Conservation (phyloP, 2,797 vertebrate genomes). For the Euphonia xanthogaster region DNA sequence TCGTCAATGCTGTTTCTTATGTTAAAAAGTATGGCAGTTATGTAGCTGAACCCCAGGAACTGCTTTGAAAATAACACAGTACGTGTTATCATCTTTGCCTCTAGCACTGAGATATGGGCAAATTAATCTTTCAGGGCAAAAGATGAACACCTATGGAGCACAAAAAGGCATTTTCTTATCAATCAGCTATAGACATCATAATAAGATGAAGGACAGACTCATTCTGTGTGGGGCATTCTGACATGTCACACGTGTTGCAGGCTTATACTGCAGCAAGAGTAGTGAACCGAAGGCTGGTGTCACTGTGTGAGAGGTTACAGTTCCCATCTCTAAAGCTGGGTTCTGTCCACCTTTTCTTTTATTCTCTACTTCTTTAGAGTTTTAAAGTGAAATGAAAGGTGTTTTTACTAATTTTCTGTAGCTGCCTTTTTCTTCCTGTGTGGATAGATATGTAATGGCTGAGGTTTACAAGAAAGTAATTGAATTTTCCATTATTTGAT, state of each 20-base stretch:
- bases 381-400: neutral
- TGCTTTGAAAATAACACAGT: neutral
- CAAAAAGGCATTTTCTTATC: neutral
- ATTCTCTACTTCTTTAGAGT: neutral
- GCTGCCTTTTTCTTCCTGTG: rapidly evolving
- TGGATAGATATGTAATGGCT: neutral
- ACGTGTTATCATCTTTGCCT: neutral
- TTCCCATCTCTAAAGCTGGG: neutral
- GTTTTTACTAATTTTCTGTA: neutral
- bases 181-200: neutral
- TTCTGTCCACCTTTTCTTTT: neutral
- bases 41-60: neutral
- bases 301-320: neutral
- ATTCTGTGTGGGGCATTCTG: neutral
- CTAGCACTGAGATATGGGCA: neutral
- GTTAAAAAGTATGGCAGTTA: neutral
- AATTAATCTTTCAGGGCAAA: neutral
- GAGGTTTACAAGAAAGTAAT: neutral
- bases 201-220: neutral
- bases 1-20: neutral
- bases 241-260: rapidly evolving
- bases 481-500: neutral
- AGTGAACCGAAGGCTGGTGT: rapidly evolving
- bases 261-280: neutral
- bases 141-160: neutral